A percentile compares a stretch with the other conserved stretches of the same genome.
Conservation (phyloP, 2,113 vertebrate species). For the Platichthys flesus region DNA sequence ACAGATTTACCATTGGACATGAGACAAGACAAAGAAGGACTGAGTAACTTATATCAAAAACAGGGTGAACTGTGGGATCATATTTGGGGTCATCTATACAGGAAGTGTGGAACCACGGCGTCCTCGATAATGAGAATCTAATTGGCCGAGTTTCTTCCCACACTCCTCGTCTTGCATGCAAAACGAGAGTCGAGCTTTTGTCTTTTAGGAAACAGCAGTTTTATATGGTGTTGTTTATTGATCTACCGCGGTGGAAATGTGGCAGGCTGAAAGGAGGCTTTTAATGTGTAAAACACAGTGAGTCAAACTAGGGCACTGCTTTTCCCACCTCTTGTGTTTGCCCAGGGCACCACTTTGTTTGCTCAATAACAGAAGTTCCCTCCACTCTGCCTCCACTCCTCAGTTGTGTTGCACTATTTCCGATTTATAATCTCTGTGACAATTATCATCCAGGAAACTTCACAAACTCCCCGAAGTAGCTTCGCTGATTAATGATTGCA, state of each 20-base stretch:
- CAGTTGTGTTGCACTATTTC: not conserved
- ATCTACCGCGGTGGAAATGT: constrained; percentile 5
- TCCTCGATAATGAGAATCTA: constrained; percentile 41
- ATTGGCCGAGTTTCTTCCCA: constrained; percentile 31
- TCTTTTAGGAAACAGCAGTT: constrained; percentile 8
- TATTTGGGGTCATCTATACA: constrained; percentile 46
- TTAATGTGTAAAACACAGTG: constrained; percentile 1
- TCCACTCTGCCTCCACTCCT: not conserved
- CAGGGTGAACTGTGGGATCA: constrained; percentile 39
- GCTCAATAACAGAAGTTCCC: not conserved
- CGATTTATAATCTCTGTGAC: not conserved
- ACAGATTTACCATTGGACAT: constrained; percentile 10
- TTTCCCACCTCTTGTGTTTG: constrained; percentile 19
- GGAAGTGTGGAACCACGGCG: constrained; percentile 43
- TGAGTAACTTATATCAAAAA: constrained; percentile 44
- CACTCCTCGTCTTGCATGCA: constrained; percentile 7
- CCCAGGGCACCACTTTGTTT: constrained; percentile 24
- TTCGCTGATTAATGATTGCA: no score
- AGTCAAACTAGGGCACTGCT: constrained; percentile 19
- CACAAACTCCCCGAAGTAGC: not conserved
- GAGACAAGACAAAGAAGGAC: not conserved
- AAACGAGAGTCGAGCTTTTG: not conserved
- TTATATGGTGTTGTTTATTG: constrained; percentile 3
- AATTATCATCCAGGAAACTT: not conserved
- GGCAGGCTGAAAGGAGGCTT: constrained; percentile 1